phyloP scores from a whole-genome alignment of 2,888 invertebrate genomes.

The Toxonevra muliebris region DNA sequence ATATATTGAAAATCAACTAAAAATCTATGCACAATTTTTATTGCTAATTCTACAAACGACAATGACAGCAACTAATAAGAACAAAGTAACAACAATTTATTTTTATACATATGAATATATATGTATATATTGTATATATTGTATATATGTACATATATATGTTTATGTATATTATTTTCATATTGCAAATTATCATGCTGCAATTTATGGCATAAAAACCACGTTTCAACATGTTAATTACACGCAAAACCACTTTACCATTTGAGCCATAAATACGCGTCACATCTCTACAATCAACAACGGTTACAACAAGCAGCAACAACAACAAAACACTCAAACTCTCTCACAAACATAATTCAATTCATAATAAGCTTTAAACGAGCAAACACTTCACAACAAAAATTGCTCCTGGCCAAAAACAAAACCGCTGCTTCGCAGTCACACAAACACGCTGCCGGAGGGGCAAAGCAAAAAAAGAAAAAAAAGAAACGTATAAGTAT shows the following conservation, averaged over 20 bases:
- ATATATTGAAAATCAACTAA: no score
- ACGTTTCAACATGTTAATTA: conserved; percentile 38
- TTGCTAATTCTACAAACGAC: no score
- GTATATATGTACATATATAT: no score
- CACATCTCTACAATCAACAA: no score
- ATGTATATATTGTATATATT: no score
- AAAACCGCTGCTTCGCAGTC: not conserved
- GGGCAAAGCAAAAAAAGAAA: not conserved
- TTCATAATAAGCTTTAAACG: conserved; percentile 23
- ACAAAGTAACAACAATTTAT: no score
- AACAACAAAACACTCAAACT: not conserved
- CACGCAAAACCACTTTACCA: conserved; percentile 39
- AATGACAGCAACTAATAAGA: no score
- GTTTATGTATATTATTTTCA: no score
- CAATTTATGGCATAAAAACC: conserved; percentile 38
- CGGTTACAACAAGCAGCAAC: not conserved
- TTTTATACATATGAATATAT: no score
- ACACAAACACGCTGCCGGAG: not conserved
- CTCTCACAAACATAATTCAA: conserved; percentile 16
- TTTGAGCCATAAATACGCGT: conserved; percentile 2
- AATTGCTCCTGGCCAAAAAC: not conserved
- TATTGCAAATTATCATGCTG: not conserved
- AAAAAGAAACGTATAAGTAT: not conserved
- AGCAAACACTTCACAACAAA: conserved; percentile 16
- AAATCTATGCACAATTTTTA: no score